Conservation (phyloP, 2,113 vertebrate genomes). For the Gila orcuttii region DNA sequence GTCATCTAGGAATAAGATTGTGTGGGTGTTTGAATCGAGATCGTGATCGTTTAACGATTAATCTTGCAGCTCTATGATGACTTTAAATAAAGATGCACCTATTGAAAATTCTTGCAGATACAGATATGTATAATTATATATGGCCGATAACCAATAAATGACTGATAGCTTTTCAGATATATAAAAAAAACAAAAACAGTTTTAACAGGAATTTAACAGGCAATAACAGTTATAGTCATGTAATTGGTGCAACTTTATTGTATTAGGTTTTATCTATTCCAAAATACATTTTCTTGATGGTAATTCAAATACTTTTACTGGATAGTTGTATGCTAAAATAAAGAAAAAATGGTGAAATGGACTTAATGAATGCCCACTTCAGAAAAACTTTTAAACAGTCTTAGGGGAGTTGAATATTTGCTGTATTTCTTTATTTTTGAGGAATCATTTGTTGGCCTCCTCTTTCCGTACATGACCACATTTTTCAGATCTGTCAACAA, state of each 20-base stretch:
- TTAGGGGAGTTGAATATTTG: neutral
- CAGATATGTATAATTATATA: no score
- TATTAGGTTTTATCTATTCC: neutral
- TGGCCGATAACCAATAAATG: neutral
- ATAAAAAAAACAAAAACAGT: no score
- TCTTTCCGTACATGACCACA: neutral
- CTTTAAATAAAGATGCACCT: neutral
- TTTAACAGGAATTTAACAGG: no score
- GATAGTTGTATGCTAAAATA: neutral
- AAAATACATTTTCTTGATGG: neutral
- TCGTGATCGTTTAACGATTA: no score
- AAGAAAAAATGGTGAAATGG: neutral
- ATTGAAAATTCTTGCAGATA: neutral
- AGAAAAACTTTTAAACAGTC: neutral
- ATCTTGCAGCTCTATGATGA: neutral
- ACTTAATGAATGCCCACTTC: neutral
- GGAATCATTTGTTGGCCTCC: neutral
- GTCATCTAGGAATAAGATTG: no score
- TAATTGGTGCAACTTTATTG: neutral
- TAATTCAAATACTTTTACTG: neutral
- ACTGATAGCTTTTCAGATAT: neutral
- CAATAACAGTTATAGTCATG: neutral
- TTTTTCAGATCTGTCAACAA: constrained; percentile 14
- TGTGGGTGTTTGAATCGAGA: no score
- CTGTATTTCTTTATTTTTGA: neutral